Conservation (phyloP, 2,113 vertebrate species). For the Nibea albiflora region DNA sequence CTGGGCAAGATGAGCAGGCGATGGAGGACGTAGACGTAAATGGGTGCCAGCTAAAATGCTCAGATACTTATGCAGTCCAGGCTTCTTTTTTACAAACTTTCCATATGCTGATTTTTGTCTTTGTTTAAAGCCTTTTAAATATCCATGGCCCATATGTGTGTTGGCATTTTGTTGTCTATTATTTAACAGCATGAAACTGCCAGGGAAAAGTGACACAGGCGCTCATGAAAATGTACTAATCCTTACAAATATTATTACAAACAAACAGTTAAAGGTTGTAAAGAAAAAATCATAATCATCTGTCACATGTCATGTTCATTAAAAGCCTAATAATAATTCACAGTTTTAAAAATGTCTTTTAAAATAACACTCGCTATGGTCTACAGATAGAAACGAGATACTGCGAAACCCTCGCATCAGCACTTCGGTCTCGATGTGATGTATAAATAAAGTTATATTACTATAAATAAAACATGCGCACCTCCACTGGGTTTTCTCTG, state of each 20-base stretch:
- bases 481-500: background rate
- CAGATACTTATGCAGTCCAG: background rate
- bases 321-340: background rate
- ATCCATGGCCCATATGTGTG: too few relatives aligned
- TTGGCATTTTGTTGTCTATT: background rate
- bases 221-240: background rate
- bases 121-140: background rate
- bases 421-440: background rate
- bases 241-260: background rate
- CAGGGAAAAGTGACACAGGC: background rate
- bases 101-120: background rate
- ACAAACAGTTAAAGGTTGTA: background rate
- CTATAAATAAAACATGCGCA: background rate
- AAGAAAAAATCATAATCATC: background rate
- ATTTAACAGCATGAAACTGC: background rate
- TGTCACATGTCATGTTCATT: background rate
- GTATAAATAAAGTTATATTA: background rate
- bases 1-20: background rate
- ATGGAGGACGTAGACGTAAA: background rate
- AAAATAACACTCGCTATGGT: background rate
- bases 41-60: too few relatives aligned
- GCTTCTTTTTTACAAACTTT: background rate
- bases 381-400: background rate
- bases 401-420: background rate
- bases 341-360: background rate